phyloP scores from a whole-genome alignment of 1,140 invertebrate species.

The Euwallacea similis region DNA sequence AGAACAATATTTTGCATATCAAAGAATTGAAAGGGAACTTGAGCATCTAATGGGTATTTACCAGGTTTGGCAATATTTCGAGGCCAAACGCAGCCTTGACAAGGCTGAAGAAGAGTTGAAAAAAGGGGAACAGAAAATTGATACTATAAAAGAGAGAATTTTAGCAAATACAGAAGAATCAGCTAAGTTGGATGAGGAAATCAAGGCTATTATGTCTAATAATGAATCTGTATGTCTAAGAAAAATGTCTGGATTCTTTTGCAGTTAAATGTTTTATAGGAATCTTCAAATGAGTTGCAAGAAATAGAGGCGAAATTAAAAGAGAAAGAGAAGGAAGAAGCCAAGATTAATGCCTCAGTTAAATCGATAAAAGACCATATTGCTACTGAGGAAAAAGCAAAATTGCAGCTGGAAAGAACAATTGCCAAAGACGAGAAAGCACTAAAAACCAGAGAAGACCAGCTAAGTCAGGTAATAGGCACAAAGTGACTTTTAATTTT shows the following conservation, averaged over 20 bases:
- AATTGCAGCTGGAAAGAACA: slow-evolving; percentile 69
- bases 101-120: slow-evolving; percentile 61
- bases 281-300: slow-evolving; percentile 67
- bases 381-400: slow-evolving; percentile 69
- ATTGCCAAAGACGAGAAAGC: slow-evolving; percentile 71
- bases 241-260: background rate
- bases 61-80: slow-evolving; percentile 74
- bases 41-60: slow-evolving; percentile 80
- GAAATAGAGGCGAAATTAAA: slow-evolving; percentile 69
- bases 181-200: slow-evolving; percentile 58
- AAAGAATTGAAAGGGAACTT: slow-evolving; percentile 82
- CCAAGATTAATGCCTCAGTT: slow-evolving; percentile 65
- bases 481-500: too few relatives aligned
- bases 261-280: slow-evolving; percentile 54
- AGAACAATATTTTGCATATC: slow-evolving; percentile 84
- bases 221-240: slow-evolving; percentile 61
- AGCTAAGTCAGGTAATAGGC: slow-evolving; percentile 61
- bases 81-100: slow-evolving; percentile 57
- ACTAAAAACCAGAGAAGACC: slow-evolving; percentile 65
- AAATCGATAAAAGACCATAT: slow-evolving; percentile 73
- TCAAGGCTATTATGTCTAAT: slow-evolving; percentile 58
- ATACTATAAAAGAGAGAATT: slow-evolving; percentile 60
- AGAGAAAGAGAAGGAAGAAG: slow-evolving; percentile 68
- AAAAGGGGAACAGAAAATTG: slow-evolving; percentile 58
- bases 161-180: slow-evolving; percentile 54